A percentile compares a stretch with the other conserved stretches of the same genome.
Evolutionary conservation across 2,797 vertebrate species (phyloP).

Genomic region (Tapera naevia): DNA sequence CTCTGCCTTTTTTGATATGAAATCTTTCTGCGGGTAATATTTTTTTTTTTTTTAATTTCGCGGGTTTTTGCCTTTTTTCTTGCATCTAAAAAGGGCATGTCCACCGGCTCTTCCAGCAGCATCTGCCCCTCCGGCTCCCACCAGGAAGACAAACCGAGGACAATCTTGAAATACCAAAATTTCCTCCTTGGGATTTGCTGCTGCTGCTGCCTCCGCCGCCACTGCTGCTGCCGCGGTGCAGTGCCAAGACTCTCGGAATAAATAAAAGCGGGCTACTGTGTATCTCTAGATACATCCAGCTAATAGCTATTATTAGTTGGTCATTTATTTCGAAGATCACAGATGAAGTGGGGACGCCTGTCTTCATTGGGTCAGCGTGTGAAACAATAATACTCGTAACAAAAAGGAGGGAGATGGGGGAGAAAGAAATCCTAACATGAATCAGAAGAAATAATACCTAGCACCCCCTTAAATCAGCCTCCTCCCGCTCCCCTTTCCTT

Average conservation of each 20-base stretch:
- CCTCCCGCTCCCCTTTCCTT: neutral
- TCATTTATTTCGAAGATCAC: conserved; percentile 68
- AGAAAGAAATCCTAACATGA: conserved; percentile 61
- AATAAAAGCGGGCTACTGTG: conserved; percentile 74
- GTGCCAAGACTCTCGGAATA: conserved; percentile 79
- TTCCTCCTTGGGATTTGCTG: conserved; percentile 75
- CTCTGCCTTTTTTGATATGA: conserved; percentile 38
- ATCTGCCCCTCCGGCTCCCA: conserved; percentile 61
- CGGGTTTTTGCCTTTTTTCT: neutral
- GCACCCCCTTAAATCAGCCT: neutral
- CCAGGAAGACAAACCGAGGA: conserved; percentile 75
- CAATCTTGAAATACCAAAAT: conserved; percentile 75
- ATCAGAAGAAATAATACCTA: conserved; percentile 43
- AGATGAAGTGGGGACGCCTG: conserved; percentile 72
- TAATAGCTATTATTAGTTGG: conserved; percentile 71
- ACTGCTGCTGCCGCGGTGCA: conserved; percentile 73
- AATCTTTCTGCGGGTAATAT: conserved; percentile 27
- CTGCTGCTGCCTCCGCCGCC: conserved; percentile 55
- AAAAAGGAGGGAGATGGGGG: conserved; percentile 57
- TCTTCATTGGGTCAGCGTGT: conserved; percentile 63
- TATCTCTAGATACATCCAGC: conserved; percentile 44
- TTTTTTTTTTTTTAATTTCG: neutral
- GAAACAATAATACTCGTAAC: conserved; percentile 65
- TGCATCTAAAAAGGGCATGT: conserved; percentile 67
- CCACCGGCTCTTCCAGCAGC: conserved; percentile 65